A percentile compares a stretch with the other conserved stretches of the same genome.
These are phyloP conservation scores for Tapirus terrestris DNA, from an alignment of 2,113 vertebrate genomes.

Conservation along the genomic window DNA sequence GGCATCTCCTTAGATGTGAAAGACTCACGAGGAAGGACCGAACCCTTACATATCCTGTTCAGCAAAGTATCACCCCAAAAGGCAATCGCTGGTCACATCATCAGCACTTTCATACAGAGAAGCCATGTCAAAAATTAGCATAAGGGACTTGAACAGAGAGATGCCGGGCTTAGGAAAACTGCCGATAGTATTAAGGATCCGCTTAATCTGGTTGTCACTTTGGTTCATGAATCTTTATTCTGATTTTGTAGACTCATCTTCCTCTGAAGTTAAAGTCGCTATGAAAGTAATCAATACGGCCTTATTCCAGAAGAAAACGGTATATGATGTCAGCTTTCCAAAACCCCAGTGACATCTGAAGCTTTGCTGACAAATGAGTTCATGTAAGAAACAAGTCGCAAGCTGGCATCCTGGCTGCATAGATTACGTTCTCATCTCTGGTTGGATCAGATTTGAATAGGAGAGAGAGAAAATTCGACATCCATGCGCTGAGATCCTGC, in stretches of 20 bases:
- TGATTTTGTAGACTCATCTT: background rate
- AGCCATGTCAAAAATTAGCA: background rate
- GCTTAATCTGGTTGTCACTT: background rate
- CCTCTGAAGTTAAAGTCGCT: background rate
- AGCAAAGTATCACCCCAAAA: background rate
- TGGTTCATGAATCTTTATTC: background rate
- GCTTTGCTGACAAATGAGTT: constrained; percentile 49
- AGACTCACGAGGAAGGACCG: background rate
- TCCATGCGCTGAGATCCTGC: background rate
- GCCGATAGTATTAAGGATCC: background rate
- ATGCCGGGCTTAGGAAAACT: background rate
- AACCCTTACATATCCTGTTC: background rate
- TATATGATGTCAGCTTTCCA: background rate
- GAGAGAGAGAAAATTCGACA: background rate
- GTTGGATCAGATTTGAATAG: background rate
- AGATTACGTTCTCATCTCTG: background rate
- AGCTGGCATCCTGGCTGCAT: background rate
- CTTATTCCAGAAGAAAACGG: constrained; percentile 26
- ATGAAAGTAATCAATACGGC: background rate
- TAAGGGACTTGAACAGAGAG: background rate
- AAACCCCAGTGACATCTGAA: constrained; percentile 9
- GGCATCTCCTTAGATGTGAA: background rate
- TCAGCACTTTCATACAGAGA: background rate
- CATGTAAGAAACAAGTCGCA: background rate
- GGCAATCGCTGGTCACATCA: too few species aligned